These are phyloP conservation scores for Nycteola revayana DNA, from an alignment of 2,888 invertebrate genomes.

Conservation along the genomic window DNA sequence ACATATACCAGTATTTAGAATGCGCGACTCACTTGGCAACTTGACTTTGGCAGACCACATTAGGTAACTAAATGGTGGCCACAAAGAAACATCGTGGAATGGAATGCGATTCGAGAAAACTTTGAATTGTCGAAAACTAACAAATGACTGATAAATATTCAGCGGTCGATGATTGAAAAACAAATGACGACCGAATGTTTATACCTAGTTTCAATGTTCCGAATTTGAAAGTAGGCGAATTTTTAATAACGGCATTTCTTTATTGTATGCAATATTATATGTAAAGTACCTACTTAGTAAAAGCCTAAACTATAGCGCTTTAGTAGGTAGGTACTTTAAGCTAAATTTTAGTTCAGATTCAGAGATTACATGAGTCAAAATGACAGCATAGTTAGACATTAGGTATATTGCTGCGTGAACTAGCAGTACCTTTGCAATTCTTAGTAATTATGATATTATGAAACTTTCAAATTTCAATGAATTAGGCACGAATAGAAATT, in stretches of 20 bases:
- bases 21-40: constrained; percentile 29
- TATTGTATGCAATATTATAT: no score
- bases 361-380: no score
- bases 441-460: no score
- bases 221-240: constrained; percentile 7
- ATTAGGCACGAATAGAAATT: no score
- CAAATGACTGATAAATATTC: constrained; percentile 33
- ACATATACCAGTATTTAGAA: constrained; percentile 17
- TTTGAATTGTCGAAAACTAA: constrained; percentile 28
- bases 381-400: no score
- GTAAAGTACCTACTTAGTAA: no score
- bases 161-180: constrained; percentile 16
- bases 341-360: no score
- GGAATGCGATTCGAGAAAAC: constrained; percentile 34
- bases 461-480: no score
- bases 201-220: constrained; percentile 14
- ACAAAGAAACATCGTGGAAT: constrained; percentile 2
- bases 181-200: constrained; percentile 15
- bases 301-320: no score
- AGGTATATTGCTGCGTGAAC: no score
- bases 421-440: no score
- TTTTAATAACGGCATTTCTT: constrained; percentile 6
- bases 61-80: constrained; percentile 6
- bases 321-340: no score
- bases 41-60: constrained; percentile 34